Percentiles rank a stretch among this genome's conserved stretches.
Evolutionary conservation across 64 coral and sea anemone genomes (phyloP).

Genomic region (Dendrophyllia cribrosa): DNA sequence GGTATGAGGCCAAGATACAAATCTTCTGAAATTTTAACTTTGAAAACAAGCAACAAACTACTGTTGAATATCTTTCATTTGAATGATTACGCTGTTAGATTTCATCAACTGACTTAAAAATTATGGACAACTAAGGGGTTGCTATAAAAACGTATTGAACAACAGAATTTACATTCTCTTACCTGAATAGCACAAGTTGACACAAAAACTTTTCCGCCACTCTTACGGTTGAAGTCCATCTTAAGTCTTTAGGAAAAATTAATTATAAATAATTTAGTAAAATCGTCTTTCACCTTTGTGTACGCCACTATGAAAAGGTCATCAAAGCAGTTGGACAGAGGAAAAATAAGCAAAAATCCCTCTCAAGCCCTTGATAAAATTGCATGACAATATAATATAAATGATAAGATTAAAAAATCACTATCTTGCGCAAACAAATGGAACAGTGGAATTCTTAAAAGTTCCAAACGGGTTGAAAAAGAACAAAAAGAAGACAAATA

Average conservation of each 20-base stretch:
- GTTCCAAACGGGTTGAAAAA: background rate
- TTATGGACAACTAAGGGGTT: too few species aligned
- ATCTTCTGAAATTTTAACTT: background rate
- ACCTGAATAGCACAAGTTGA: constrained; percentile 16
- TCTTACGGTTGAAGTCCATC: background rate
- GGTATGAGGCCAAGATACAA: background rate
- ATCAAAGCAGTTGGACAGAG: too few species aligned
- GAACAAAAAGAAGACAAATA: background rate
- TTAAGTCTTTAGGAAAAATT: background rate
- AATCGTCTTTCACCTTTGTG: background rate
- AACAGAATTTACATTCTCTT: background rate
- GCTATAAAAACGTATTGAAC: too few species aligned
- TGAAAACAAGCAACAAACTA: background rate
- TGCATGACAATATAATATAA: background rate
- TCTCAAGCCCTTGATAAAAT: background rate
- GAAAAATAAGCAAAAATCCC: too few species aligned
- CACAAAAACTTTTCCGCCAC: background rate
- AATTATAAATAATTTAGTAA: constrained; percentile 18
- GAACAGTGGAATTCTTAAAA: background rate
- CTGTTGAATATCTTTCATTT: background rate
- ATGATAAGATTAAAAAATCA: background rate
- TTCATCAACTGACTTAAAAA: too few species aligned
- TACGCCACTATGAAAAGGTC: too few species aligned
- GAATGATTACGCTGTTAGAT: background rate
- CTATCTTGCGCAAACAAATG: background rate